Evolutionary conservation across 2,113 vertebrate species (phyloP), one percentile per base, ranked within the genome.

Genomic region (Choloepus hoffmanni): DNA sequence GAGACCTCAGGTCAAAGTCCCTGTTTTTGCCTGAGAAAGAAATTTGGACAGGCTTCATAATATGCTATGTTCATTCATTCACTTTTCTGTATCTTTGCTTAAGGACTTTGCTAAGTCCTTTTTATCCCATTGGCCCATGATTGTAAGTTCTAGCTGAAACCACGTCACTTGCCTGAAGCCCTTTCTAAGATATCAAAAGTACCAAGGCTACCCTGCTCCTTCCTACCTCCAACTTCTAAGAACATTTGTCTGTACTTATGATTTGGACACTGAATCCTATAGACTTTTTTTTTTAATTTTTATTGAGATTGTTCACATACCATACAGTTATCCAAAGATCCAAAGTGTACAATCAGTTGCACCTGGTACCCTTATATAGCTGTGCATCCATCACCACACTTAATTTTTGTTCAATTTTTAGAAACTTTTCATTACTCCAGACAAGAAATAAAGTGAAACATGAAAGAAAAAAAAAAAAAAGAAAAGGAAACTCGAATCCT

Each of bases 141-240:
- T 95, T 62, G 36, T n/a, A 96, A 60, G 33, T 40, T 78, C 83
- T 65, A 87, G n/a, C 21, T 26, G 33, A 63, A 87, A 53, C 28
- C 55, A 83, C 72, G 65, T 72, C n/a, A 72, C 48, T 95, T 76
- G 16, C 6, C 45, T 24, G 26, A 88, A 93, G 19, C 48, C n/a
- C 28, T 62, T 96, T 50, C 26, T 55, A 93, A 88, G 1, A 58
- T 12, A 19, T 50, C 50, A 63, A 40, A 62, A 30, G 16, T 86
- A 45, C 89, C 23, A 43, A 83, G 40, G n/a, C 23, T 36, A 45
- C 12, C 40, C 40, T 28, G 43, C 24, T 16, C 36, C 33, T 28
- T 81, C 26, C 60, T 67, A 82, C 62, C n/a, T 63, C 63, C 43
- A 73, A 84, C 85, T 33, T 76, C 48, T 67, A 45, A 85, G 40